Evolutionary conservation across 2,113 vertebrate species (phyloP).

Genomic region (Craseonycteris thonglongyai): DNA sequence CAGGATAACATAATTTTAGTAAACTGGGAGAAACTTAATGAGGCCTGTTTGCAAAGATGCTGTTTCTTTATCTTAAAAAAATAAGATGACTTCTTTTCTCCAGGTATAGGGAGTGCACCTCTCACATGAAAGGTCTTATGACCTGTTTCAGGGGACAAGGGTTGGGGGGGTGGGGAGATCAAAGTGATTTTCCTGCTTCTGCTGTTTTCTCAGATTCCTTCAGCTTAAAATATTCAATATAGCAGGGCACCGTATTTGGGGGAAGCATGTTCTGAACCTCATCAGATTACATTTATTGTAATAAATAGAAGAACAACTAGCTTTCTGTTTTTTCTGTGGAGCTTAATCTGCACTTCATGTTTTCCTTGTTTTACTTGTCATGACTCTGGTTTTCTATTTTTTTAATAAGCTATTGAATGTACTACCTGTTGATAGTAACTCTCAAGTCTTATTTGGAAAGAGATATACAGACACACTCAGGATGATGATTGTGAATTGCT

Average conservation of each 20-base stretch:
- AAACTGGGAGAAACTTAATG: not conserved
- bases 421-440: not conserved
- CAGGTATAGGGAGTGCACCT: not conserved
- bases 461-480: not conserved
- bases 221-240: not conserved
- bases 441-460: not conserved
- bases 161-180: too few species aligned
- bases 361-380: not conserved
- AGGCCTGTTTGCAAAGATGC: not conserved
- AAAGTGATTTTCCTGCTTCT: not conserved
- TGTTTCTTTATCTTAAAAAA: not conserved
- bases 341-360: not conserved
- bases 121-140: not conserved
- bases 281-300: not conserved
- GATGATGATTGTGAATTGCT: not conserved
- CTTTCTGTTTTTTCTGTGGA: not conserved
- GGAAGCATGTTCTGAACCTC: too few species aligned
- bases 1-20: too few species aligned
- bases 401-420: not conserved
- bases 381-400: conserved; percentile 5
- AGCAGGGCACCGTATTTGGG: not conserved
- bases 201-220: not conserved
- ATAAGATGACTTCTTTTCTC: not conserved
- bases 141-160: not conserved
- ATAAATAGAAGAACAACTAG: not conserved